Evolutionary conservation across 2,888 invertebrate species (phyloP), one percentile per base, ranked within the genome.

Genomic region (Pycnomerus fuliginosus): DNA sequence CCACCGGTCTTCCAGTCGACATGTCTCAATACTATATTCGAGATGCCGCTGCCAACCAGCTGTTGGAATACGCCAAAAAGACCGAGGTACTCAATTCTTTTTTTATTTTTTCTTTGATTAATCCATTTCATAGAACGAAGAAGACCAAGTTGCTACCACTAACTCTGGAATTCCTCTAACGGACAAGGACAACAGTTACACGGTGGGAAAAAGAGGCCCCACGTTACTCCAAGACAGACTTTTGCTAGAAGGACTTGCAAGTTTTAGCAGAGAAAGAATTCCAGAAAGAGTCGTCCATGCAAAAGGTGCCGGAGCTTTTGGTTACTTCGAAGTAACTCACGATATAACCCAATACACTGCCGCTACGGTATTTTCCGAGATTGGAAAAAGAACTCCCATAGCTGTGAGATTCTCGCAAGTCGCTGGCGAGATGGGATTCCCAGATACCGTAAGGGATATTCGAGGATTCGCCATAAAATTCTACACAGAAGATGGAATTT

Each of bases 231-330:
- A 95, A 72, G 97, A 97, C 75, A 80, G 82, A 46, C 80, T 84
- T 50, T 83, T 83, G 51, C 63, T 90, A 4, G 90, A 91, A 68
- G 87, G 88, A 69, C 75, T 90, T 32, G 79, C 87, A 0, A 83
- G 93, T 60, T 96, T 96, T 68, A 84, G 85, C 67, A 78, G 94
- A 24, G 97, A 98, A 69, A 82, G 96, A 41, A 96, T 97, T 59
- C 97, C 97, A 0, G 96, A 97, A 70, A 80, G 97, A 55, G 95
- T 96, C 1, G 95, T 94, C 0, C 96, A 96, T 70, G 97, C 97
- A 0, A 97, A 96, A 71, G 96, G 96, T 49, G 92, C 89, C 16
- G 94, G 90, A 8, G 91, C 90, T 1, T 90, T 89, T 70, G 90
- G 71, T 3, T 86, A 88, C 62, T 90, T 93, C 64, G 89, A 91